phyloP scores from a whole-genome alignment of 2,888 invertebrate species.

The Boloria euphrosyne region DNA sequence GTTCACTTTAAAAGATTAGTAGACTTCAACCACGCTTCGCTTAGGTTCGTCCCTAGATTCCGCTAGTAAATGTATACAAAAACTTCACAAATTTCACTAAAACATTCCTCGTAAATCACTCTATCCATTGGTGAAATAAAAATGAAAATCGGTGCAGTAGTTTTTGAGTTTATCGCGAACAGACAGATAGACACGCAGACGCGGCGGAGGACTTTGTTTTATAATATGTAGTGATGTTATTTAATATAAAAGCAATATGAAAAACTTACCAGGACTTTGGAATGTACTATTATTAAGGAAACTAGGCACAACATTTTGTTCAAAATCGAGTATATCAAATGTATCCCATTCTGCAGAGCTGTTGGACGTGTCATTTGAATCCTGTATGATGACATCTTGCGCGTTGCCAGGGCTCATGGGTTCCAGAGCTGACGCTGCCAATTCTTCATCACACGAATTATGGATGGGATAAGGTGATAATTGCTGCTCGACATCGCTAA shows the following conservation, averaged over 20 bases:
- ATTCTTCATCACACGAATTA: conserved; percentile 70
- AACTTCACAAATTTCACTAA: too few species aligned
- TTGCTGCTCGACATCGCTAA: conserved; percentile 81
- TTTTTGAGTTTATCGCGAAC: too few species aligned
- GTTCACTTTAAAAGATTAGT: background rate
- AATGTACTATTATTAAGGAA: conserved; percentile 74
- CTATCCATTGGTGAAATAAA: too few species aligned
- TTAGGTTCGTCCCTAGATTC: too few species aligned
- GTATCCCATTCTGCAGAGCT: conserved; percentile 60
- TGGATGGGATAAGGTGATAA: conserved; percentile 81
- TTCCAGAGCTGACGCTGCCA: conserved; percentile 50
- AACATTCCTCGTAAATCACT: too few species aligned
- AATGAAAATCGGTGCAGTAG: background rate
- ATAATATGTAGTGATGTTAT: too few species aligned
- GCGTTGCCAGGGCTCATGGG: conserved; percentile 60
- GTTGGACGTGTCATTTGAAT: conserved; percentile 58
- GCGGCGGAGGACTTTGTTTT: too few species aligned
- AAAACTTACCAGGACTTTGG: conserved; percentile 60
- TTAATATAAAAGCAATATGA: too few species aligned
- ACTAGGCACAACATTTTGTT: conserved; percentile 72
- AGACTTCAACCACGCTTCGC: too few species aligned
- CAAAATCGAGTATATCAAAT: conserved; percentile 71
- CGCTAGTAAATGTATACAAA: too few species aligned
- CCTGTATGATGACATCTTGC: conserved; percentile 65
- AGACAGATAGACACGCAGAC: too few species aligned